Base-by-base conservation (phyloP, 2,888 invertebrate species). In the Atherix ibis region DNA sequence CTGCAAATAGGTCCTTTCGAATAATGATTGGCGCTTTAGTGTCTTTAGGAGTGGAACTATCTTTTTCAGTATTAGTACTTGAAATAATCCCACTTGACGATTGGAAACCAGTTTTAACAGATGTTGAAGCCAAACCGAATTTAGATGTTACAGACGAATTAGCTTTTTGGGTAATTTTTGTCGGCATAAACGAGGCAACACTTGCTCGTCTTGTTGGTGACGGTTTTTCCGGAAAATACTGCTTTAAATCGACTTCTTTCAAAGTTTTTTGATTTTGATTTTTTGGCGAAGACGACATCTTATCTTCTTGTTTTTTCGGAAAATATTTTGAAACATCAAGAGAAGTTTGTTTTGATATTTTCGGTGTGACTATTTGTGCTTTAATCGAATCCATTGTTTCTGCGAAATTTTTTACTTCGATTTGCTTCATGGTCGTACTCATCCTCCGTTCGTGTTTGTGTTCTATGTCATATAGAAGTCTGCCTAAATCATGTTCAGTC, bases 211-310 rank as follows among this genome's bases (percentile, higher is more conserved):
- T 48, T 33, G 56, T 53, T 1, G 53, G 49, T n/a, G 45, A 50
- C 1, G 60, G 58, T 40, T 56, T 58, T 19, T 48, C 49, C 4
- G 58, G 53, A 43, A 62, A 62, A 36, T 61, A 61, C 40, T 59
- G 58, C 9, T 53, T 48, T n/a, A 62, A 43, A 45, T 61, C 55
- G 3, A 60, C 53, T 37, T 61, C 60, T 33, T 58, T 60, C 0
- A 62, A 39, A 3, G 53, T 56, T 43, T 60, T 62, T 36, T 61
- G 60, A 38, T 52, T 59, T 44, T 57, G 57, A 40, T 60, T 62
- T 3, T 48, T 44, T 2, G 47, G 48, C 5, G 41, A 44, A 0
- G 50, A 31, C 5, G 45, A 44, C 14, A 46, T 42, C 38, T 58
- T 58, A 28, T 54, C 52, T 13, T 45, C 46, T 42, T 58, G 55